phyloP scores from a whole-genome alignment of 2,797 vertebrate genomes.

The Poecile montanus region DNA sequence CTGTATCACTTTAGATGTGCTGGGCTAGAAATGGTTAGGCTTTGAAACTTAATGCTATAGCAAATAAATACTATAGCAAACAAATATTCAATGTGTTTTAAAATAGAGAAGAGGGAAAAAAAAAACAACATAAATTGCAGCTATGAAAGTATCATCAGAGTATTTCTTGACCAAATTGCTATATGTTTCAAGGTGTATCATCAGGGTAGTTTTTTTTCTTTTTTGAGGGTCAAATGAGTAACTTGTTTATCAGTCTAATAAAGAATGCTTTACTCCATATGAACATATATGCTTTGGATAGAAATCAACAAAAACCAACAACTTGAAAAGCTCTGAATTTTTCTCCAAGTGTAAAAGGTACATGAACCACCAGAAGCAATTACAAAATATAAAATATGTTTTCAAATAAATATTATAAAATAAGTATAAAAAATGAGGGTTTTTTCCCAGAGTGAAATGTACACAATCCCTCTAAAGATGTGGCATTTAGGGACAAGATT shows the following conservation, averaged over 20 bases:
- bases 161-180: conserved; percentile 66
- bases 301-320: not conserved
- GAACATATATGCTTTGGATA: not conserved
- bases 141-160: conserved; percentile 65
- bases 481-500: not conserved
- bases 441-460: not conserved
- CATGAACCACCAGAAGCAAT: not conserved
- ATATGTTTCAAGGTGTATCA: conserved; percentile 68
- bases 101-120: conserved; percentile 17
- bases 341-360: not conserved
- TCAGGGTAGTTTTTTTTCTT: conserved; percentile 42
- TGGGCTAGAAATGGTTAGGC: conserved; percentile 62
- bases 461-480: rapidly evolving
- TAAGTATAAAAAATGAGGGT: not conserved
- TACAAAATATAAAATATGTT: not conserved
- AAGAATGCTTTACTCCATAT: not conserved
- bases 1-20: conserved; percentile 62
- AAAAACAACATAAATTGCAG: conserved; percentile 54
- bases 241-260: conserved; percentile 43
- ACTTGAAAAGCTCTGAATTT: not conserved
- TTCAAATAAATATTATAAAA: not conserved
- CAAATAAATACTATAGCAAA: conserved; percentile 74
- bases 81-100: conserved; percentile 72
- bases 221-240: conserved; percentile 65
- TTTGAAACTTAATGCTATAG: conserved; percentile 69